Percentiles rank a stretch among this genome's conserved stretches.
Conservation (phyloP, 1,140 invertebrate species). For the Bilobella aurantiaca region DNA sequence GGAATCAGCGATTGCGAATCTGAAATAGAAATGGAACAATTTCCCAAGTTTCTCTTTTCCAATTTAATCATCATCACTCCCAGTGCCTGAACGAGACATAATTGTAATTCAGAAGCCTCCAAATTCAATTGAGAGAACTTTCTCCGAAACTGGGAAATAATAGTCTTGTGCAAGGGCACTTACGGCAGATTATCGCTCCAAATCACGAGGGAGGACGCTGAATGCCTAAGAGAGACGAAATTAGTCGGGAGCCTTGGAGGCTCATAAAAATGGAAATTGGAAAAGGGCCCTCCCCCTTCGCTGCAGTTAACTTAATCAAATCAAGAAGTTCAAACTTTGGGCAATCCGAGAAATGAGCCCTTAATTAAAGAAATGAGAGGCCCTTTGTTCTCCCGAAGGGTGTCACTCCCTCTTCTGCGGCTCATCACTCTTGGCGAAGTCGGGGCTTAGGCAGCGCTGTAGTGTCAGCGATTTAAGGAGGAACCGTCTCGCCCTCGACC, state of each 20-base stretch:
- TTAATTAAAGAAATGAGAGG: neutral
- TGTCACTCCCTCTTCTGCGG: neutral
- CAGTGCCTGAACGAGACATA: neutral
- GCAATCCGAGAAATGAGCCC: neutral
- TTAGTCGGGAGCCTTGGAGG: neutral
- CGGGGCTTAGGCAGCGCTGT: too few species aligned
- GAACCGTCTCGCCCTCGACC: too few species aligned
- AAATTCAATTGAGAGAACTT: constrained; percentile 1
- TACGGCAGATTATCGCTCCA: neutral
- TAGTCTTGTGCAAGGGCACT: neutral
- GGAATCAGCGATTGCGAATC: neutral
- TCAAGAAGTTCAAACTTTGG: constrained; percentile 1
- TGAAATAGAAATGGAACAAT: neutral
- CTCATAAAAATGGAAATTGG: constrained; percentile 7
- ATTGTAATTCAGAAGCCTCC: neutral
- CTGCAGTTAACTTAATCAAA: constrained; percentile 5
- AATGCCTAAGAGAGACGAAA: neutral
- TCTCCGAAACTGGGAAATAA: neutral
- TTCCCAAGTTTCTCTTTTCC: too few species aligned
- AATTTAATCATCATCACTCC: neutral
- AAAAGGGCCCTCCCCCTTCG: neutral
- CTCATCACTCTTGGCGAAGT: neutral
- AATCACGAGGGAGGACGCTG: neutral
- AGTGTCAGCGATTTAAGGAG: too few species aligned
- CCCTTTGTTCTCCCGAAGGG: neutral